Evolutionary conservation across 1,140 invertebrate species (phyloP).

Genomic region (Drosophila jambulina): DNA sequence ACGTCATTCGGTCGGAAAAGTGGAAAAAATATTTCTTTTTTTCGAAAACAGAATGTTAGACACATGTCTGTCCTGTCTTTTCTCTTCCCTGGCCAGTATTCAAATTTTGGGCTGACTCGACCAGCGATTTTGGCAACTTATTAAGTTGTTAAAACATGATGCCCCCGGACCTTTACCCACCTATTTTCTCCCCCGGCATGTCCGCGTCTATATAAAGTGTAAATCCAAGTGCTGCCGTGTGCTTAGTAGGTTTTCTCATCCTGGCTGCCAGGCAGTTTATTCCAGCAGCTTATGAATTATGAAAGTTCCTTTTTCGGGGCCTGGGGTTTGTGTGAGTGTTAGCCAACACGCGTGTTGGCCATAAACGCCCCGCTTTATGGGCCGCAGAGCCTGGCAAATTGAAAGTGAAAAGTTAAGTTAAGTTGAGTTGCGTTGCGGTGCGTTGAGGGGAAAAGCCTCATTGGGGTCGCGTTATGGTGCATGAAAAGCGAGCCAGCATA

Average conservation of each 20-base stretch:
- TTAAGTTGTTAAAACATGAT: constrained; percentile 78
- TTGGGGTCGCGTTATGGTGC: constrained; percentile 62
- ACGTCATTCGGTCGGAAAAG: constrained; percentile 51
- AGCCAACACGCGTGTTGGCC: constrained; percentile 73
- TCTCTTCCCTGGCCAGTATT: constrained; percentile 56
- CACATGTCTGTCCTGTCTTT: constrained; percentile 25
- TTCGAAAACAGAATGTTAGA: constrained; percentile 21
- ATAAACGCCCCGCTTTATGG: constrained; percentile 76
- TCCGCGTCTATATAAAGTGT: constrained; percentile 28
- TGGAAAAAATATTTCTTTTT: not conserved
- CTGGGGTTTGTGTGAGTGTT: constrained; percentile 36
- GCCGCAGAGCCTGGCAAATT: constrained; percentile 72
- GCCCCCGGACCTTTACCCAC: not conserved
- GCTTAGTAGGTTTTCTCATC: constrained; percentile 50
- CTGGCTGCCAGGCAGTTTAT: constrained; percentile 25
- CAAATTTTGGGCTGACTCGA: constrained; percentile 50
- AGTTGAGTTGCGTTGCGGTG: constrained; percentile 26
- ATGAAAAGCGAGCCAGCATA: constrained; percentile 50
- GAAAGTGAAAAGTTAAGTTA: constrained; percentile 79
- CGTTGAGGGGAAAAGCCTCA: constrained; percentile 37
- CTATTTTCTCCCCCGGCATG: not conserved
- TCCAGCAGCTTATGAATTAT: constrained; percentile 72
- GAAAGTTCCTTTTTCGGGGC: constrained; percentile 56
- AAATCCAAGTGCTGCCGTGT: constrained; percentile 66
- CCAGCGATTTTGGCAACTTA: constrained; percentile 47